Conservation (phyloP, 2,797 vertebrate species). For the Sciurus vulgaris region DNA sequence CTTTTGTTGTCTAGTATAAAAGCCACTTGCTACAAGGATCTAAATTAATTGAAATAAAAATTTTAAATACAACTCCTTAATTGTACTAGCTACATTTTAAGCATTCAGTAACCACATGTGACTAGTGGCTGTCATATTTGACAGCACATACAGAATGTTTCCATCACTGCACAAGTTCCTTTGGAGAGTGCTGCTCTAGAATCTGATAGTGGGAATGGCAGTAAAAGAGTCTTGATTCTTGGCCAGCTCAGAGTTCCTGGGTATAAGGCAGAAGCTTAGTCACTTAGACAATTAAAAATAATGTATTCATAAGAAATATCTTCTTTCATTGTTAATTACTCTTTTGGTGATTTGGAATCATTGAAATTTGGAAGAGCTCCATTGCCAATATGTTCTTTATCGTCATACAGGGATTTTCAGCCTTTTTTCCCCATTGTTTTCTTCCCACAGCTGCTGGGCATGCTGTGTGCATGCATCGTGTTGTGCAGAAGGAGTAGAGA, state of each 20-base stretch:
- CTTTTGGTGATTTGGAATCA: slow-evolving; percentile 47
- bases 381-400: not conserved
- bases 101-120: not conserved
- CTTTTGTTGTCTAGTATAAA: not conserved
- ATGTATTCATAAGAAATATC: not conserved
- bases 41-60: slow-evolving; percentile 27
- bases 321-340: not conserved
- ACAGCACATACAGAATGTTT: not conserved
- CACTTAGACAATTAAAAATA: not conserved
- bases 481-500: slow-evolving; percentile 94
- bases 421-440: slow-evolving; percentile 32
- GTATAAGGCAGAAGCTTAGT: not conserved
- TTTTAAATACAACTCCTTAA: not conserved
- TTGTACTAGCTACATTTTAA: not conserved
- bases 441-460: slow-evolving; percentile 93
- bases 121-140: not conserved
- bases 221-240: not conserved
- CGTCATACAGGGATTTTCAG: not conserved
- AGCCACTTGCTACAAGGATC: not conserved
- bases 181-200: not conserved
- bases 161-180: not conserved
- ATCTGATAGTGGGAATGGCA: not conserved
- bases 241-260: not conserved
- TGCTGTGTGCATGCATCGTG: slow-evolving; percentile 96
- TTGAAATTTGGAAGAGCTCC: slow-evolving; percentile 29